Evolutionary conservation across 2,113 vertebrate species (phyloP).

Genomic region (Microcebus tavaratra): DNA sequence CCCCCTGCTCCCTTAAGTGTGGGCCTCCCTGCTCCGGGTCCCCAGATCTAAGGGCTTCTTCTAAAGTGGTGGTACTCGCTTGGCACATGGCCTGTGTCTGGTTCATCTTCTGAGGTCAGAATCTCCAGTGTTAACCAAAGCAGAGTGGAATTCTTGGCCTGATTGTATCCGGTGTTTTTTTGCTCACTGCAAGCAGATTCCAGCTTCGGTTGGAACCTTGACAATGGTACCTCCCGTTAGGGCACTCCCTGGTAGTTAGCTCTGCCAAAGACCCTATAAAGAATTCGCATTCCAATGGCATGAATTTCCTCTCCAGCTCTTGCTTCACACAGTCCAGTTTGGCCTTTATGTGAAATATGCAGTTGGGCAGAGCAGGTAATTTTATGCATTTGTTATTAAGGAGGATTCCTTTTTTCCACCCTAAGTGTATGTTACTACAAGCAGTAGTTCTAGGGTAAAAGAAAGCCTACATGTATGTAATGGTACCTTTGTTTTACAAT

Average conservation of each 20-base stretch:
- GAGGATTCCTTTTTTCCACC: not conserved
- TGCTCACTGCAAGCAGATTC: not conserved
- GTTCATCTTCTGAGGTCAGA: not conserved
- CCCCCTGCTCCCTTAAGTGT: not conserved
- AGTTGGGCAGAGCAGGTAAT: constrained; percentile 48
- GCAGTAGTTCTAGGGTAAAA: not conserved
- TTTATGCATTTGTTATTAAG: constrained; percentile 43
- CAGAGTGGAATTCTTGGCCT: not conserved
- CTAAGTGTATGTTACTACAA: constrained; percentile 29
- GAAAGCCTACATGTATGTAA: not conserved
- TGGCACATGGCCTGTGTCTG: not conserved
- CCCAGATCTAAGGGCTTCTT: not conserved
- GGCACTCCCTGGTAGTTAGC: not conserved
- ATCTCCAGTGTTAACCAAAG: not conserved
- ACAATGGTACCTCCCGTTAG: not conserved
- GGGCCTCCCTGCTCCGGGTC: not conserved
- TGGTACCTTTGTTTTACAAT: constrained; percentile 18
- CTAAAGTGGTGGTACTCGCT: not conserved
- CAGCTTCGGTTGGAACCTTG: not conserved
- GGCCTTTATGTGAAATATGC: constrained; percentile 32
- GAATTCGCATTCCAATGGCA: constrained; percentile 55
- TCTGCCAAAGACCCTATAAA: constrained; percentile 57
- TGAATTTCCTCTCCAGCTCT: constrained; percentile 53
- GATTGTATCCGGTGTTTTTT: not conserved
- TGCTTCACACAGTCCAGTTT: constrained; percentile 20